A percentile compares a stretch with the other conserved stretches of the same genome.
Evolutionary conservation across 2,888 invertebrate genomes (phyloP).

Genomic region (Koerneria pararmatus): DNA sequence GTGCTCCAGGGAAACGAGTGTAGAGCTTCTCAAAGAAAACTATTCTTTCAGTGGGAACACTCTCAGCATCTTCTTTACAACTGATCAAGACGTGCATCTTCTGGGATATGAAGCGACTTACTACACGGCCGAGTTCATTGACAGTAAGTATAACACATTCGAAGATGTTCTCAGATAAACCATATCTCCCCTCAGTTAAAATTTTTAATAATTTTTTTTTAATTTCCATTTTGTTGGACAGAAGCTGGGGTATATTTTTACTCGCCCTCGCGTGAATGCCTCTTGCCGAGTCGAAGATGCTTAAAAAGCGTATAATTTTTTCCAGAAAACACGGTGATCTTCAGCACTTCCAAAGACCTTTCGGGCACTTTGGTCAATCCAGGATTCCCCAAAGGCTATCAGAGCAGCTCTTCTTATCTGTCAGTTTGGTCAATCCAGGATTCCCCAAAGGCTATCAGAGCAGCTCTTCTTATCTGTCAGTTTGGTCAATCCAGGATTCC

Average conservation of each 20-base stretch:
- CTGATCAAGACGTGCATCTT: constrained; percentile 5
- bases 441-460: neutral
- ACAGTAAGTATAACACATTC: neutral
- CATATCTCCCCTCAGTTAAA: neutral
- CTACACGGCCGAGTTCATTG: constrained; percentile 13
- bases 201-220: no score
- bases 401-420: constrained; percentile 7
- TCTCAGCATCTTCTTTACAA: constrained; percentile 5
- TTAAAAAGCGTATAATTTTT: neutral
- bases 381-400: constrained; percentile 11
- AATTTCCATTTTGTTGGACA: no score
- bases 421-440: constrained; percentile 3
- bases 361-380: constrained; percentile 8
- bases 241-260: no score
- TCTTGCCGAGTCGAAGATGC: no score
- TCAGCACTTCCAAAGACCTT: neutral
- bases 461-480: neutral
- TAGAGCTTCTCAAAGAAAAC: no score
- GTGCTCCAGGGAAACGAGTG: no score
- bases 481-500: neutral
- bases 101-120: constrained; percentile 14
- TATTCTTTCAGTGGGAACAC: constrained; percentile 1
- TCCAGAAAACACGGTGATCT: constrained; percentile 17
- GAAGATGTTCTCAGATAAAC: neutral
- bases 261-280: no score